phyloP scores from a whole-genome alignment of 2,797 vertebrate species.

The Oophaga sylvatica region DNA sequence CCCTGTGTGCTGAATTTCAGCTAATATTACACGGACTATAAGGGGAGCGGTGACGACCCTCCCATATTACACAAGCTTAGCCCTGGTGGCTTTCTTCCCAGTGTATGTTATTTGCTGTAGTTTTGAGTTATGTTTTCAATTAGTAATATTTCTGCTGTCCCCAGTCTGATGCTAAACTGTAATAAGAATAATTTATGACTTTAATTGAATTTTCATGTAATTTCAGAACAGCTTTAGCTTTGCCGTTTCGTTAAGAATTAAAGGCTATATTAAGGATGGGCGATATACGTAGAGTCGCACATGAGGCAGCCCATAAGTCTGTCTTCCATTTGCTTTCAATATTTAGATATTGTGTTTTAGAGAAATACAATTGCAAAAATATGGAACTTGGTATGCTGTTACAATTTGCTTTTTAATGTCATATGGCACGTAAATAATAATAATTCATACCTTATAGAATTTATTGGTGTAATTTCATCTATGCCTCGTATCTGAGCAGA shows the following conservation, averaged over 20 bases:
- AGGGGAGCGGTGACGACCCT: background rate
- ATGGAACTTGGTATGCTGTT: background rate
- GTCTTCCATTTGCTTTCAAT: conserved; percentile 12
- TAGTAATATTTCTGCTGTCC: conserved; percentile 35
- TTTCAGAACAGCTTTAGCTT: conserved; percentile 25
- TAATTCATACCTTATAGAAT: background rate
- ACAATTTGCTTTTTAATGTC: background rate
- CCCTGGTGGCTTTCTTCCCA: conserved; percentile 32
- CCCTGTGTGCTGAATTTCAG: background rate
- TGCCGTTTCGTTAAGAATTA: background rate
- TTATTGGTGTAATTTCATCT: background rate
- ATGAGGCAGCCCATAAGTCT: background rate
- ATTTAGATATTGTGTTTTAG: background rate
- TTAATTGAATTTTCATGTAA: conserved; percentile 35
- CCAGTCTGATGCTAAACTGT: conserved; percentile 23
- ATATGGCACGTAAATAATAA: background rate
- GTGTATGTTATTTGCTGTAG: conserved; percentile 22
- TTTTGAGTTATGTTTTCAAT: conserved; percentile 46
- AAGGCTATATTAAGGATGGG: conserved; percentile 4
- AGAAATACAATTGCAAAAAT: background rate
- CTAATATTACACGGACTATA: background rate
- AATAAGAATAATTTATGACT: conserved; percentile 37
- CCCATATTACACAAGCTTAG: background rate
- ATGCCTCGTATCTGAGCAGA: background rate
- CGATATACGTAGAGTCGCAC: background rate